Evolutionary conservation across 2,797 vertebrate species (phyloP).

Genomic region (Leptodactylus fallax): DNA sequence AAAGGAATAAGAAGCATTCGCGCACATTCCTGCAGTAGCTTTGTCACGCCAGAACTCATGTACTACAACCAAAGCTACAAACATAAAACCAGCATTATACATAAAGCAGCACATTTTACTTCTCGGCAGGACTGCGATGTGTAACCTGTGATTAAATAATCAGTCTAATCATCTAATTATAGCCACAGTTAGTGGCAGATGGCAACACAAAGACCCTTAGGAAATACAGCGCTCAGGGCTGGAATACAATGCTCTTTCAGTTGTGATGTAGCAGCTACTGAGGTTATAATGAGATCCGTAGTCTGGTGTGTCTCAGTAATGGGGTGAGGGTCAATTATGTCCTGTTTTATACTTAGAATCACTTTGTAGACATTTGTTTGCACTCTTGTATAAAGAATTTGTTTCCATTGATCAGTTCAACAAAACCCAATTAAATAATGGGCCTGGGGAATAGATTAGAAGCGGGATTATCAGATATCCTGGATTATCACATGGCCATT

Average conservation of each 20-base stretch:
- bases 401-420: background rate
- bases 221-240: background rate
- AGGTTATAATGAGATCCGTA: background rate
- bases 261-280: background rate
- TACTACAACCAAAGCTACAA: too few species aligned
- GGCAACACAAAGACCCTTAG: background rate
- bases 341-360: background rate
- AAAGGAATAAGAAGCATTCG: too few species aligned
- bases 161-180: slow-evolving; percentile 13
- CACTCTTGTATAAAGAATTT: background rate
- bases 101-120: too few species aligned
- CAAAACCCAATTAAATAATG: background rate
- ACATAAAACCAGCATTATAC: too few species aligned
- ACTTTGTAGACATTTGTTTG: background rate
- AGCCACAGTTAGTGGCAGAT: background rate
- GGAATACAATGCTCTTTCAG: too few species aligned
- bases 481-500: background rate
- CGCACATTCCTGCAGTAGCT: too few species aligned
- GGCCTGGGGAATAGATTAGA: background rate
- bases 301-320: background rate
- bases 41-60: too few species aligned
- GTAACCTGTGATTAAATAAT: slow-evolving; percentile 19
- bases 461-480: background rate
- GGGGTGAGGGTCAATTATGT: background rate
- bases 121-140: background rate